phyloP scores from a whole-genome alignment of 64 coral and sea anemone species.

The Montipora cactus region DNA sequence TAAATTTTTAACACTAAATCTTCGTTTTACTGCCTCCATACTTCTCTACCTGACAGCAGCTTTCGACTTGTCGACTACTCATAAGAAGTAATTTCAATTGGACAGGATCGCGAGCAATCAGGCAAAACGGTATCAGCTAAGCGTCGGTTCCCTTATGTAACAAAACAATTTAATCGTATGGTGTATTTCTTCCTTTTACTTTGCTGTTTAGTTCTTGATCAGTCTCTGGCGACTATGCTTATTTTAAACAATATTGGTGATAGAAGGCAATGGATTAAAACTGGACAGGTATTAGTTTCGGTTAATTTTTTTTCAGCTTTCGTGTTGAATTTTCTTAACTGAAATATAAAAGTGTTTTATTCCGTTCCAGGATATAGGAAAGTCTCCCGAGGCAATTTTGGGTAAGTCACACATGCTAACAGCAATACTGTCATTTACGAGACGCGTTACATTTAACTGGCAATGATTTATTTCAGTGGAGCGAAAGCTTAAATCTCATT shows the following conservation, averaged over 20 bases:
- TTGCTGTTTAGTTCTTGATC: slow-evolving; percentile 33
- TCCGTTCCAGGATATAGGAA: background rate
- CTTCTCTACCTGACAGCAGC: too few relatives aligned
- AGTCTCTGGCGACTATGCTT: slow-evolving; percentile 24
- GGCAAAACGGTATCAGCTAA: background rate
- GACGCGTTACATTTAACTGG: too few relatives aligned
- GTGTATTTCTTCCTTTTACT: background rate
- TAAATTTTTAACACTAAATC: too few relatives aligned
- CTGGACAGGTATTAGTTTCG: background rate
- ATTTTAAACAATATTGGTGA: slow-evolving; percentile 36
- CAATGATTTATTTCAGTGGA: too few relatives aligned
- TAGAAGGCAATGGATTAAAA: background rate
- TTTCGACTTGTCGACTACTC: too few relatives aligned
- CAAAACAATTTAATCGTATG: background rate
- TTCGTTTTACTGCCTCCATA: too few relatives aligned
- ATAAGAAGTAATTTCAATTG: too few relatives aligned
- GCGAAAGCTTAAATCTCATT: too few relatives aligned
- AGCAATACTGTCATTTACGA: too few relatives aligned
- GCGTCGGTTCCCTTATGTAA: background rate
- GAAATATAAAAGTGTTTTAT: background rate
- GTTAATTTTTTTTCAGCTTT: background rate
- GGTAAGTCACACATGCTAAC: too few relatives aligned
- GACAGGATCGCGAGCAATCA: background rate
- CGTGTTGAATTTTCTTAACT: background rate
- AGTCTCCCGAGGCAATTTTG: too few relatives aligned